Evolutionary conservation across 2,113 vertebrate species (phyloP), one percentile per base, ranked within the genome.

Genomic region (Nothoprocta pentlandii): DNA sequence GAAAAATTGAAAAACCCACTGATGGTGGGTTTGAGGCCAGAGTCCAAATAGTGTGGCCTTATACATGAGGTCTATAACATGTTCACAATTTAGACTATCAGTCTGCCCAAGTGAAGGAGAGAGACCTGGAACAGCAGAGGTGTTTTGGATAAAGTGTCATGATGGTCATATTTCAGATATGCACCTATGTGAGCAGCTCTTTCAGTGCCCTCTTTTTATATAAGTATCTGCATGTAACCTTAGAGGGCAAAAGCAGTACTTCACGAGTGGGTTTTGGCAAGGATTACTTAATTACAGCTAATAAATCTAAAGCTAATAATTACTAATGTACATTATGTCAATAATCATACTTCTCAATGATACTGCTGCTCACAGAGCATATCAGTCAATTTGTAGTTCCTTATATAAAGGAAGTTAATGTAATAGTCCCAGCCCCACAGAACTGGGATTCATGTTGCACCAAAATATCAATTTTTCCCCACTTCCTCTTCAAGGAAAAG

Each of bases 391-490:
- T 87, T 26, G 62, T 36, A 47, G 16, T 77, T 44, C 34, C 36
- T 22, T 42, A 9, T 12, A 47, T 26, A 77, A 91, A 63, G 28
- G 2, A 59, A 68, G 49, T 17, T 80, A 87, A 59, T 0, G 1
- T 54, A 58, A 32, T 11, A 4, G 2, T 77, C 44, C 53, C 56
- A 80, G 22, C 36, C 51, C n/a, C 51, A 26, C 59, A 94, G 53
- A 78, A 34, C 41, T 47, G 30, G 21, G 22, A 67, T 1, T 86
- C 9, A 8, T 12, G 15, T 44, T 56, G 85, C 42, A 70, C n/a
- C 20, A 71, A 87, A 92, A 59, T n/a, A 68, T 46, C 1, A 1
- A 36, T 39, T 0, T 0, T 59, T 93, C 70, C 39, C 19, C 19
- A 12, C 17, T 61, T 87, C 53, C 39, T 14, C 4, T 16, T 12